phyloP scores from a whole-genome alignment of 2,797 vertebrate species.

The Chaetophractus vellerosus region DNA sequence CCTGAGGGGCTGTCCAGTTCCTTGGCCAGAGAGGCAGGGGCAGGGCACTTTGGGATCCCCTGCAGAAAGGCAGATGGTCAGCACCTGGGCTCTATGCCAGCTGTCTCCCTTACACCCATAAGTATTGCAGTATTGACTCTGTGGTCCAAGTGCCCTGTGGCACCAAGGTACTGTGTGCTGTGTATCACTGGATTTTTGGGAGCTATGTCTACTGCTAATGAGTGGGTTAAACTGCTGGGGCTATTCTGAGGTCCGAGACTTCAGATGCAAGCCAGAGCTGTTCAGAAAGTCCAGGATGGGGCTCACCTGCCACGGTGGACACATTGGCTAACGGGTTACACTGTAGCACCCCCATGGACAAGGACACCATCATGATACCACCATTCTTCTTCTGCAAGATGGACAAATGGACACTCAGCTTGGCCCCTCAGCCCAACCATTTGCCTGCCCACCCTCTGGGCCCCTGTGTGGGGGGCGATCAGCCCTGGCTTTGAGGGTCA shows the following conservation, averaged over 20 bases:
- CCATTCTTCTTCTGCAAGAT: conserved; percentile 92
- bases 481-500: not conserved
- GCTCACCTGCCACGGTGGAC: conserved; percentile 93
- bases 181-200: not conserved
- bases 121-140: not conserved
- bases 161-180: not conserved
- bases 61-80: not conserved
- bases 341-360: conserved; percentile 91
- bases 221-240: not conserved
- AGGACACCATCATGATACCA: conserved; percentile 96
- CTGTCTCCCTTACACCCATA: not conserved
- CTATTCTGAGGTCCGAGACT: not conserved
- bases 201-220: not conserved
- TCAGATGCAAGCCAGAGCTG: conserved; percentile 5
- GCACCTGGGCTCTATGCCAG: not conserved
- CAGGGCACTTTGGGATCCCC: not conserved
- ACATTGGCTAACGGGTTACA: conserved; percentile 91
- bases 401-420: conserved; percentile 33
- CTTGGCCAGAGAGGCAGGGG: not conserved
- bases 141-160: not conserved
- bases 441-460: not conserved
- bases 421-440: not conserved
- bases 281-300: not conserved
- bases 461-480: not conserved
- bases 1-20: not conserved